These are phyloP conservation scores for Griposia aprilina DNA, from an alignment of 2,888 invertebrate species.

Conservation along the genomic window DNA sequence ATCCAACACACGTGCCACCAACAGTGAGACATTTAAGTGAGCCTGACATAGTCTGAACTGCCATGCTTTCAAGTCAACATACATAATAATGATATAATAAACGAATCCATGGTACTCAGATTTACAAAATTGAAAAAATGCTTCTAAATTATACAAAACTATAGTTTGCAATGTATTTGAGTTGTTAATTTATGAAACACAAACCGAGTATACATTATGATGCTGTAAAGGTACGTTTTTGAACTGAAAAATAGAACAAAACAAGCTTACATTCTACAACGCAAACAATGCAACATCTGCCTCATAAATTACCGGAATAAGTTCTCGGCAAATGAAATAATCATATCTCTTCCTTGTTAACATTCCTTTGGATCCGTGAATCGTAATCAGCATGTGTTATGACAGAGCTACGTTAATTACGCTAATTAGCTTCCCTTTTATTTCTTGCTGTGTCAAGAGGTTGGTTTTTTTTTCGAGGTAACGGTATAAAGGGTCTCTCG, in stretches of 20 bases:
- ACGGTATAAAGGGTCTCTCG: neutral
- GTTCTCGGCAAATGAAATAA: conserved; percentile 50
- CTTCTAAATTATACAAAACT: too few relatives aligned
- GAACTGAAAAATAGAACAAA: conserved; percentile 58
- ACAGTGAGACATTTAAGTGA: too few relatives aligned
- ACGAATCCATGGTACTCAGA: too few relatives aligned
- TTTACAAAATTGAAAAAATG: too few relatives aligned
- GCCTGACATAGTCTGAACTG: too few relatives aligned
- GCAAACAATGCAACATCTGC: conserved; percentile 41
- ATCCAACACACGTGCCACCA: too few relatives aligned
- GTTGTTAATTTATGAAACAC: conserved; percentile 38
- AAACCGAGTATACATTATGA: conserved; percentile 15
- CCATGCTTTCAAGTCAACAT: too few relatives aligned
- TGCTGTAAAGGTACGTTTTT: conserved; percentile 21
- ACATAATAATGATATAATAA: too few relatives aligned
- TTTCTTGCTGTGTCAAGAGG: conserved; percentile 21
- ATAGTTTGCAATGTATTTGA: too few relatives aligned
- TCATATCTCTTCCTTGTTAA: conserved; percentile 51
- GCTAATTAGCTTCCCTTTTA: conserved; percentile 62
- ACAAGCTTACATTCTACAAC: conserved; percentile 50
- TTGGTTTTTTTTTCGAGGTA: conserved; percentile 15
- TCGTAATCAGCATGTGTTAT: conserved; percentile 61
- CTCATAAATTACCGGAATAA: conserved; percentile 47
- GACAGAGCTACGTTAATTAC: conserved; percentile 61
- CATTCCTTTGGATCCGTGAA: conserved; percentile 45